phyloP scores from a whole-genome alignment of 1,140 invertebrate genomes.

The Trichomalopsis sarcophagae region DNA sequence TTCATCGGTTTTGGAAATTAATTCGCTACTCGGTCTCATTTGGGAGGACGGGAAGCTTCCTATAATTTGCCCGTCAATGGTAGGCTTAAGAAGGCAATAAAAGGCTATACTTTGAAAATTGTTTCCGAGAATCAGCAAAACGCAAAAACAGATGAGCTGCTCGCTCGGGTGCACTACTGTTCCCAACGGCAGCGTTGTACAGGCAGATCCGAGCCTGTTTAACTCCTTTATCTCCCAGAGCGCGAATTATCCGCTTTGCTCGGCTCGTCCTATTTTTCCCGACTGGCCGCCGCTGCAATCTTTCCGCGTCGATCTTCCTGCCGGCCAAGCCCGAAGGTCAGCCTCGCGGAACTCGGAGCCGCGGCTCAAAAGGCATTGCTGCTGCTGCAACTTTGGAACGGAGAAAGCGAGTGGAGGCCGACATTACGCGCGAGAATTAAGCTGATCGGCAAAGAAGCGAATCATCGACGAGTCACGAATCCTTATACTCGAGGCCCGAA shows the following conservation, averaged over 20 bases:
- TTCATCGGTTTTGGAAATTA: background rate
- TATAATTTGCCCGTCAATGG: conserved; percentile 5
- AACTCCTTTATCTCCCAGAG: conserved; percentile 44
- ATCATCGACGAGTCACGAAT: conserved; percentile 47
- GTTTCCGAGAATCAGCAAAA: conserved; percentile 34
- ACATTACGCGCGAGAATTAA: conserved; percentile 67
- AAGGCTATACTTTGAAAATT: conserved; percentile 34
- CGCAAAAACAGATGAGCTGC: conserved; percentile 22
- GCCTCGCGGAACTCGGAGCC: conserved; percentile 29
- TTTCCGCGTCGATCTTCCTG: conserved; percentile 19
- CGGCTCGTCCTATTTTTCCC: conserved; percentile 32
- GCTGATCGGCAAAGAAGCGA: conserved; percentile 63
- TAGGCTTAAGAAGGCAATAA: conserved; percentile 35
- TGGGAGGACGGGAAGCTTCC: background rate
- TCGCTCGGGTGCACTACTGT: conserved; percentile 20
- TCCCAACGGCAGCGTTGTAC: background rate
- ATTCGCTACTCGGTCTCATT: too few species aligned
- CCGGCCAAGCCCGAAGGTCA: conserved; percentile 6
- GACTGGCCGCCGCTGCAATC: conserved; percentile 20
- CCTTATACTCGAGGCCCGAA: background rate
- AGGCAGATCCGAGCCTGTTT: conserved; percentile 29
- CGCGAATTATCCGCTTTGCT: conserved; percentile 43
- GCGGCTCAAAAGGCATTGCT: conserved; percentile 5
- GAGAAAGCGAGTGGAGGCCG: conserved; percentile 56
- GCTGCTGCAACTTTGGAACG: background rate